phyloP scores from a whole-genome alignment of 1,140 invertebrate species.

The Dendroctonus ponderosae region DNA sequence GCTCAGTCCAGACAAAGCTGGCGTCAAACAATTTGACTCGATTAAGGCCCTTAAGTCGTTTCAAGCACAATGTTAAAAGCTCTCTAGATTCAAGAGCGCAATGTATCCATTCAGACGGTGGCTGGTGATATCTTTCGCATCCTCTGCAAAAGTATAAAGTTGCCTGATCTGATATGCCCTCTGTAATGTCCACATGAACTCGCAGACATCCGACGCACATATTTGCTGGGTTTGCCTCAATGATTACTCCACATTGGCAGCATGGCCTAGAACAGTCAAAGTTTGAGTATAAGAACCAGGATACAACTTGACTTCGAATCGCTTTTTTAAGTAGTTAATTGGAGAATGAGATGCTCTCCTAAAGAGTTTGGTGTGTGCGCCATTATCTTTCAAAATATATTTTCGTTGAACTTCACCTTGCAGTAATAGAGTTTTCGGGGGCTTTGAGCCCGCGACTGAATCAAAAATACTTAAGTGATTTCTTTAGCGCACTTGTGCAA shows the following conservation, averaged over 20 bases:
- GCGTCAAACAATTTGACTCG: conserved; percentile 92
- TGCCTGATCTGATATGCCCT: conserved; percentile 93
- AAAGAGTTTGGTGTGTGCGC: too few relatives aligned
- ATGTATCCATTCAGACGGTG: conserved; percentile 86
- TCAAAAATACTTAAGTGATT: too few relatives aligned
- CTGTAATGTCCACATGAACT: conserved; percentile 90
- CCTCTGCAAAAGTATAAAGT: conserved; percentile 86
- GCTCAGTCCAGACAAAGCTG: conserved; percentile 98
- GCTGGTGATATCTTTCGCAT: conserved; percentile 94
- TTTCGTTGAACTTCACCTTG: too few relatives aligned
- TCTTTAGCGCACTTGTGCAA: too few relatives aligned
- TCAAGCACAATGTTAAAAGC: conserved; percentile 87
- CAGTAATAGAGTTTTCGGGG: too few relatives aligned
- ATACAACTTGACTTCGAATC: too few relatives aligned
- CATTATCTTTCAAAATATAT: too few relatives aligned
- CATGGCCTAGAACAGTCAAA: conserved; percentile 58
- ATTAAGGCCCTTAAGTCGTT: conserved; percentile 89
- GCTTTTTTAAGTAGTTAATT: too few relatives aligned
- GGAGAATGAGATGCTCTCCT: too few relatives aligned
- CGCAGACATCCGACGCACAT: conserved; percentile 95
- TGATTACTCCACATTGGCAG: conserved; percentile 76
- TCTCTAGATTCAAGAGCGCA: conserved; percentile 91
- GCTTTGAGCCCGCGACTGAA: too few relatives aligned
- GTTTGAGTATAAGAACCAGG: too few relatives aligned
- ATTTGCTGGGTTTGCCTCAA: conserved; percentile 94